phyloP scores from a whole-genome alignment of 2,113 vertebrate species.

The Carassius gibelio region DNA sequence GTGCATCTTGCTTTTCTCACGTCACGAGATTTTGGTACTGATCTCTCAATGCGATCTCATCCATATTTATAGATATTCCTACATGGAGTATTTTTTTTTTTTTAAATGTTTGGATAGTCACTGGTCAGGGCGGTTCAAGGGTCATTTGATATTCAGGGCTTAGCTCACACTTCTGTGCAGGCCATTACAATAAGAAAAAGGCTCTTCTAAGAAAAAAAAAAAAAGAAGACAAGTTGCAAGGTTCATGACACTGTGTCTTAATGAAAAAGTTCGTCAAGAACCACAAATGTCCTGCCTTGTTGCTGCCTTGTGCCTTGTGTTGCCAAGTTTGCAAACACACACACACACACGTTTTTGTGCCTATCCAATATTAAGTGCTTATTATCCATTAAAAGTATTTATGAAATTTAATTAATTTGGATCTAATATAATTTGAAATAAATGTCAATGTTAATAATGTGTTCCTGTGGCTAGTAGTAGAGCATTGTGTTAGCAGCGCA shows the following conservation, averaged over 20 bases:
- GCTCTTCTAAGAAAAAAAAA: neutral
- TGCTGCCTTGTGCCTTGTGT: too few species aligned
- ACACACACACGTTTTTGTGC: neutral
- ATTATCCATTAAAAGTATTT: neutral
- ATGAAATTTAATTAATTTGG: too few species aligned
- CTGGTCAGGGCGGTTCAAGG: neutral
- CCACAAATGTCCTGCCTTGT: neutral
- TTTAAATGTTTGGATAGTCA: neutral
- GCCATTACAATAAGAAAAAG: neutral
- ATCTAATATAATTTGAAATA: too few species aligned
- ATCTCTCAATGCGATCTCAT: neutral
- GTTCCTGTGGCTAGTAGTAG: too few species aligned
- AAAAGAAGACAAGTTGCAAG: neutral
- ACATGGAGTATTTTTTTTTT: neutral
- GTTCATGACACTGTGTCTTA: neutral
- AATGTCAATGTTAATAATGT: too few species aligned
- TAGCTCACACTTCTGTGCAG: neutral
- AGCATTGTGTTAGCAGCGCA: too few species aligned
- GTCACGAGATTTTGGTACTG: conserved; percentile 35
- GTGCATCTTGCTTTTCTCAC: conserved; percentile 34
- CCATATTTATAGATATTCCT: neutral
- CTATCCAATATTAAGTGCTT: neutral
- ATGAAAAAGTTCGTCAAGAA: neutral
- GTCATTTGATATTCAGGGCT: neutral
- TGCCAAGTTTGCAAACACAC: neutral